Percentiles rank a stretch among this genome's conserved stretches.
These are phyloP conservation scores for Cacatua alba DNA, from an alignment of 2,113 vertebrate species.

Conservation along the genomic window DNA sequence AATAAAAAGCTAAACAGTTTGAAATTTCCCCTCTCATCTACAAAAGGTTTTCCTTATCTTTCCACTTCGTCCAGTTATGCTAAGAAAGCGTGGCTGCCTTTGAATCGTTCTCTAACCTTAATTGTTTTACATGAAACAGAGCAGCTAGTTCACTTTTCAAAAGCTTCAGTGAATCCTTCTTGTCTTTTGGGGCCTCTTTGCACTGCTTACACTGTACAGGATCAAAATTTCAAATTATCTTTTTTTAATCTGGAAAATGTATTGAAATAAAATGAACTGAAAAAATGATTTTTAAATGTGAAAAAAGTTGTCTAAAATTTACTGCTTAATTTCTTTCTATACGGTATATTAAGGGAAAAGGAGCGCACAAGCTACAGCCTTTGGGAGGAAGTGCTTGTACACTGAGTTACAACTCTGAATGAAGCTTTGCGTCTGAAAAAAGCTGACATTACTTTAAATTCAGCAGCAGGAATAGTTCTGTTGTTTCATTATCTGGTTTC, in stretches of 20 bases:
- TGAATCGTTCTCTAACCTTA: neutral
- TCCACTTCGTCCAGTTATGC: neutral
- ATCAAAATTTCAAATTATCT: neutral
- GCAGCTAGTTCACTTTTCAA: neutral
- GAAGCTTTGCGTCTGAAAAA: neutral
- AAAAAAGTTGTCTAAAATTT: neutral
- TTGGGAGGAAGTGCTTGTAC: neutral
- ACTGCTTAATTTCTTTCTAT: neutral
- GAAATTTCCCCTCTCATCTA: neutral
- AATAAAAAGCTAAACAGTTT: neutral
- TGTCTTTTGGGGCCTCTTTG: neutral
- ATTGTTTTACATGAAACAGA: neutral
- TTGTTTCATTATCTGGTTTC: conserved; percentile 27
- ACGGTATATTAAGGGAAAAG: neutral
- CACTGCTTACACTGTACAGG: neutral
- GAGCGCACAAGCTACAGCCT: neutral
- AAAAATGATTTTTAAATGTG: neutral
- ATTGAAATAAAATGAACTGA: neutral
- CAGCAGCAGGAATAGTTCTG: neutral
- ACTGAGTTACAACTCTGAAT: neutral
- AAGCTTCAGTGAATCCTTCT: neutral
- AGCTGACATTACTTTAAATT: neutral
- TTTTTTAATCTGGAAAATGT: neutral
- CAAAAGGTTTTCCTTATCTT: neutral
- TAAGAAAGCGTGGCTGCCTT: neutral